Base-by-base conservation (phyloP, 2,888 invertebrate species). In the Scaptomyza caliginosa region DNA sequence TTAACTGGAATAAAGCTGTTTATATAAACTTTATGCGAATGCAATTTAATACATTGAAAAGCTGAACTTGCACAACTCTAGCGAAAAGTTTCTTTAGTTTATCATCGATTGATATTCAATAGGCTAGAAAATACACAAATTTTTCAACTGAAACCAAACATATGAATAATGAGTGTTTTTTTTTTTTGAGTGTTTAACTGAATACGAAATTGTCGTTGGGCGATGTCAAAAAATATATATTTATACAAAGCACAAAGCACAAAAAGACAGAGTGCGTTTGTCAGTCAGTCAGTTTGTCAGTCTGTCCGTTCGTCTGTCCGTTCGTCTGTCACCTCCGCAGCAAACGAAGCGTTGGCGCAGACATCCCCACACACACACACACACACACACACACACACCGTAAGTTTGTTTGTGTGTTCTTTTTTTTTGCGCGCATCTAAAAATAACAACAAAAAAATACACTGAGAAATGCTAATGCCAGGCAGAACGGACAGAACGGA, bases 401-500 rank as follows among this genome's bases (percentile, higher is more conserved):
- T 72, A 63, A 21, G 48, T 74, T 42, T 43, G 26, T 56, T 21
- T 71, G 34, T 46, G 36, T 59, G 40, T 64, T 62, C 11, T 45
- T 0, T 24, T 1, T 66, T 82, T 86, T 83, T 83, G 84, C 86
- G 85, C 66, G 70, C 81, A 80, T 81, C 81, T 81, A 81, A 86
- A 82, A 86, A 82, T 82, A 82, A 80, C n/a, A 82, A 63, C 87
- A 82, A n/a, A n/a, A n/a, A n/a, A n/a, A n/a, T n/a, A 86, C 77
- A 86, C 81, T 84, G 87, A 86, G 80, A 73, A 86, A 82, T 82
- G 87, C 87, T 82, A 82, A 82, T 82, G 85, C 81, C 81, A 84
- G 64, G 77, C 83, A 82, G 58, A 36, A 10, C 10, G 0, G 21
- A 28, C 28, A 24, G 13, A 34, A 54, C 24, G 30, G 46, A 32